Evolutionary conservation across 2,797 vertebrate genomes (phyloP).

Genomic region (Catamblyrhynchus diadema): DNA sequence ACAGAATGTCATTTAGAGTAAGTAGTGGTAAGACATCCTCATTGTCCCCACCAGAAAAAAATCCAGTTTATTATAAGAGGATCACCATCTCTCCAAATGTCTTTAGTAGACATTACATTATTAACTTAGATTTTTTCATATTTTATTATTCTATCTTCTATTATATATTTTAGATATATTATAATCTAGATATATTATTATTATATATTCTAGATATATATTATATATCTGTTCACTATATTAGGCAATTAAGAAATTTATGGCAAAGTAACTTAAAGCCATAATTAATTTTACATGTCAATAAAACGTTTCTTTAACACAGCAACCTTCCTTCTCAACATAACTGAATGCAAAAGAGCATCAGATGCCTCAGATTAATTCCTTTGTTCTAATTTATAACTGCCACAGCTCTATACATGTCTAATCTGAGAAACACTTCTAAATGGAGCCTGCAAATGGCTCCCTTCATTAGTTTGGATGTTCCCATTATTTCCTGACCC

Average conservation of each 20-base stretch:
- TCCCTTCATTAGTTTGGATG: not conserved
- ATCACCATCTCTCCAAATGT: not conserved
- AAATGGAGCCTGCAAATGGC: not conserved
- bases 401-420: not conserved
- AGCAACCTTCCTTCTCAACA: not conserved
- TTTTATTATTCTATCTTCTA: not conserved
- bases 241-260: not conserved
- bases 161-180: not conserved
- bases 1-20: not conserved
- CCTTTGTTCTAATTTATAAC: not conserved
- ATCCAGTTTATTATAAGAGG: not conserved
- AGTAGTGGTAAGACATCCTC: not conserved
- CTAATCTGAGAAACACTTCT: not conserved
- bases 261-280: not conserved
- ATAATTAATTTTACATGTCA: not conserved
- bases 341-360: not conserved
- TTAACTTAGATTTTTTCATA: not conserved
- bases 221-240: not conserved
- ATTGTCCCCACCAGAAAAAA: not conserved
- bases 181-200: not conserved
- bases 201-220: not conserved
- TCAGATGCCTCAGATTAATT: not conserved
- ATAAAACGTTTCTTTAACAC: not conserved
- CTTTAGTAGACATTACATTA: not conserved
- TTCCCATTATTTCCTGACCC: not conserved